Evolutionary conservation across 2,797 vertebrate species (phyloP).

Genomic region (Paguma larvata): DNA sequence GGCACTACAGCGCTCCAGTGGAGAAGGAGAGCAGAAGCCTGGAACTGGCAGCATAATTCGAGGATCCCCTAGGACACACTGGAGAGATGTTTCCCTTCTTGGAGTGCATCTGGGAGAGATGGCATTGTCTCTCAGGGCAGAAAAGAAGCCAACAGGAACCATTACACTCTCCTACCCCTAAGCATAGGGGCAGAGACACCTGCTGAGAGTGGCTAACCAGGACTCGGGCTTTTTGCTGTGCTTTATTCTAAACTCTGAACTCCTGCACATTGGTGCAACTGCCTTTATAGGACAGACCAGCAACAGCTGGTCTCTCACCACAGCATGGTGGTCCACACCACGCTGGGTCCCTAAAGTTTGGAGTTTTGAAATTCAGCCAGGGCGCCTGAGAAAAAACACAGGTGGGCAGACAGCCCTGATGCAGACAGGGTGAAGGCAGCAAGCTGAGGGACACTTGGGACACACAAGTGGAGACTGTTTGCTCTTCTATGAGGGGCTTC

Average conservation of each 20-base stretch:
- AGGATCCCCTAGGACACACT: neutral
- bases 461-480: neutral
- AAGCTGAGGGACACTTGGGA: neutral
- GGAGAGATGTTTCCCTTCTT: neutral
- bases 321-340: neutral
- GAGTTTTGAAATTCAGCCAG: neutral
- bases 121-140: neutral
- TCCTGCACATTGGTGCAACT: neutral
- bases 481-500: neutral
- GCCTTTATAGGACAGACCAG: neutral
- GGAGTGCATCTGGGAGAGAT: neutral
- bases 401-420: neutral
- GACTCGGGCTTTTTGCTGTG: neutral
- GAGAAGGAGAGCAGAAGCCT: neutral
- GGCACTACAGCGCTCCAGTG: neutral
- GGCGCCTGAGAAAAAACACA: neutral
- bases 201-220: neutral
- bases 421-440: neutral
- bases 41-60: neutral
- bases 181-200: neutral
- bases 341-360: neutral
- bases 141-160: neutral
- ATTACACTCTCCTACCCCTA: neutral
- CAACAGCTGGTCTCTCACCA: neutral
- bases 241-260: neutral